Evolutionary conservation across 2,797 vertebrate species (phyloP).

Genomic region (Lutjanus campechanus): DNA sequence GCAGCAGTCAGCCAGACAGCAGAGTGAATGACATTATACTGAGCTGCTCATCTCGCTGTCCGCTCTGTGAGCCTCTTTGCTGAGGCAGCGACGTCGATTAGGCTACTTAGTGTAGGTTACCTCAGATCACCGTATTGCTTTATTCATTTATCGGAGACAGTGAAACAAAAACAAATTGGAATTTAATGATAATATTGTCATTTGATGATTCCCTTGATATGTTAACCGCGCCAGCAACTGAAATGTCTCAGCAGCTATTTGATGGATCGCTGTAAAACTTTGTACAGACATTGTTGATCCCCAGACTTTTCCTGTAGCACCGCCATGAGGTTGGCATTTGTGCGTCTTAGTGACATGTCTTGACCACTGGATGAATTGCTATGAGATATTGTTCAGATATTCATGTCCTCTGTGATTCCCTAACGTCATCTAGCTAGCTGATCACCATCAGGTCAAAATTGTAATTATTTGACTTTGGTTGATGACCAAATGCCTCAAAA

Average conservation of each 20-base stretch:
- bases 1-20: conserved; percentile 23
- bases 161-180: background rate
- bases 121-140: background rate
- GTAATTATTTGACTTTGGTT: background rate
- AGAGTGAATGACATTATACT: conserved; percentile 6
- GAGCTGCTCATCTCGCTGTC: conserved; percentile 35
- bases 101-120: background rate
- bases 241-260: background rate
- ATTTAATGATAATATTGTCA: background rate
- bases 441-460: background rate
- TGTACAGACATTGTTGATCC: background rate
- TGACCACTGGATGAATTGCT: background rate
- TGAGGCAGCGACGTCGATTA: background rate
- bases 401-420: background rate
- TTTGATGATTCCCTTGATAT: background rate
- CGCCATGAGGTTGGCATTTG: background rate
- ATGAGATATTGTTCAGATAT: background rate
- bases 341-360: background rate
- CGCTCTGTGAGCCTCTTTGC: background rate
- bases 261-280: background rate
- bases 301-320: background rate
- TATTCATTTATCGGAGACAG: background rate
- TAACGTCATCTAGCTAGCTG: background rate
- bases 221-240: no score
- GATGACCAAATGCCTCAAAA: background rate